Percentiles rank a stretch among this genome's conserved stretches.
These are phyloP conservation scores for Leptodactylus fallax DNA, from an alignment of 2,797 vertebrate genomes.

Conservation along the genomic window DNA sequence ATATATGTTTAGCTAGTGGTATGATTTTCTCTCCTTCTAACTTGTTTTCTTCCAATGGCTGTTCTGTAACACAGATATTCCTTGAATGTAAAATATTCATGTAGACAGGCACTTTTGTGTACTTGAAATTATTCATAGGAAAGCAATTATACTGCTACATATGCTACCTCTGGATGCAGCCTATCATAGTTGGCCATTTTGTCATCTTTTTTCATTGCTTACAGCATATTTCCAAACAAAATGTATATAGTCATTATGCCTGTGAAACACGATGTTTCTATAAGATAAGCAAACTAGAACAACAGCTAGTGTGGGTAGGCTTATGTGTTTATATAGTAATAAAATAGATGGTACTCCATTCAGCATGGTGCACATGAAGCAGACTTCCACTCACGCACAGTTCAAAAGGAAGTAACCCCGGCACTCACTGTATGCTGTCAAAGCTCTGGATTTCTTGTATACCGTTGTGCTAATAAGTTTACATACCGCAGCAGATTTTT, in stretches of 20 bases:
- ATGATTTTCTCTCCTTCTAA: background rate
- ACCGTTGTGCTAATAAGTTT: too few relatives aligned
- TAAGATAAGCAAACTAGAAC: background rate
- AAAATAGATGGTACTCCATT: too few relatives aligned
- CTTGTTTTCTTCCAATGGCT: constrained; percentile 4
- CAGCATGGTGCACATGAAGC: too few relatives aligned
- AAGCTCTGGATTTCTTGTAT: too few relatives aligned
- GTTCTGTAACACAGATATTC: constrained; percentile 37
- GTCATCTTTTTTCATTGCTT: constrained; percentile 34
- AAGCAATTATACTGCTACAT: constrained; percentile 55
- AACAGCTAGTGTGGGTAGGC: background rate
- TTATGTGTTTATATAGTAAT: background rate
- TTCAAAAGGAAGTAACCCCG: too few relatives aligned
- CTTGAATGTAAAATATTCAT: constrained; percentile 51
- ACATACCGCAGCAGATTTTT: too few relatives aligned
- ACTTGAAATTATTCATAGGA: constrained; percentile 57
- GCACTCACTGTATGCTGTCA: too few relatives aligned
- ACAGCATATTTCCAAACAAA: background rate
- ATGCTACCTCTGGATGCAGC: constrained; percentile 47
- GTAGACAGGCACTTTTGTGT: constrained; percentile 41
- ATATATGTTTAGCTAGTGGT: constrained; percentile 16
- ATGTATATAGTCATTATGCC: background rate
- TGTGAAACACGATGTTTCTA: background rate
- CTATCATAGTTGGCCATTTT: constrained; percentile 27
- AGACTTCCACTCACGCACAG: too few relatives aligned